Percentiles rank a stretch among this genome's conserved stretches.
Evolutionary conservation across 2,888 invertebrate species (phyloP).

Genomic region (Acanthoscelides obtectus): DNA sequence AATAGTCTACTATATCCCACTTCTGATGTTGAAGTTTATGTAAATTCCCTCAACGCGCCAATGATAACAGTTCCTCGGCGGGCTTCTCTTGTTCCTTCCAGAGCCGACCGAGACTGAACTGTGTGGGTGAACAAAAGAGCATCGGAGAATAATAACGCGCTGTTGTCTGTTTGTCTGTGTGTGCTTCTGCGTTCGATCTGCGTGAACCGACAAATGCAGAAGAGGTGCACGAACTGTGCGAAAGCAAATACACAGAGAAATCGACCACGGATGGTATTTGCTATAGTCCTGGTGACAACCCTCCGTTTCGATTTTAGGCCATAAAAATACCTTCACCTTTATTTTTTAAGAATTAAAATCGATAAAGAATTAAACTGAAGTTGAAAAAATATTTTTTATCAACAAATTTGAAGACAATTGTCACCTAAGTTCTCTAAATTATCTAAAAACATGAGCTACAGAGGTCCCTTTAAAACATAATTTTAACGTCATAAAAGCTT

Average conservation of each 20-base stretch:
- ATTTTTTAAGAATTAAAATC: too few species aligned
- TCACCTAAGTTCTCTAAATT: too few species aligned
- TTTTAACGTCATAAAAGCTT: too few species aligned
- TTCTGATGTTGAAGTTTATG: not conserved
- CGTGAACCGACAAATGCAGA: not conserved
- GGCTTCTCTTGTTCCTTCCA: not conserved
- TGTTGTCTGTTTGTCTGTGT: not conserved
- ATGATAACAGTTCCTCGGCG: not conserved
- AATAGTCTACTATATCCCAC: not conserved
- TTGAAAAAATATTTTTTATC: too few species aligned
- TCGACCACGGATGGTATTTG: not conserved
- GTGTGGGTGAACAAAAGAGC: not conserved
- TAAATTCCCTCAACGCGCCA: not conserved
- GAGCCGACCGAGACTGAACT: not conserved
- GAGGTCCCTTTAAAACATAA: too few species aligned
- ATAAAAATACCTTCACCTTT: too few species aligned
- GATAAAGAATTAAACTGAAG: too few species aligned
- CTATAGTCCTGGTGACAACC: not conserved
- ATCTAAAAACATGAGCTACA: too few species aligned
- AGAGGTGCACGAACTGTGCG: not conserved
- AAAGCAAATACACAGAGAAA: not conserved
- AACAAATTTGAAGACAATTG: too few species aligned
- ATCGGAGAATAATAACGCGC: not conserved
- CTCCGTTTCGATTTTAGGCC: too few species aligned
- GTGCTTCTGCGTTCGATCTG: not conserved